A percentile compares a stretch with the other conserved stretches of the same genome.
Evolutionary conservation across 30 jellyfish, hydroid and myxozoan genomes (phyloP).

Genomic region (Catostylus mosaicus): DNA sequence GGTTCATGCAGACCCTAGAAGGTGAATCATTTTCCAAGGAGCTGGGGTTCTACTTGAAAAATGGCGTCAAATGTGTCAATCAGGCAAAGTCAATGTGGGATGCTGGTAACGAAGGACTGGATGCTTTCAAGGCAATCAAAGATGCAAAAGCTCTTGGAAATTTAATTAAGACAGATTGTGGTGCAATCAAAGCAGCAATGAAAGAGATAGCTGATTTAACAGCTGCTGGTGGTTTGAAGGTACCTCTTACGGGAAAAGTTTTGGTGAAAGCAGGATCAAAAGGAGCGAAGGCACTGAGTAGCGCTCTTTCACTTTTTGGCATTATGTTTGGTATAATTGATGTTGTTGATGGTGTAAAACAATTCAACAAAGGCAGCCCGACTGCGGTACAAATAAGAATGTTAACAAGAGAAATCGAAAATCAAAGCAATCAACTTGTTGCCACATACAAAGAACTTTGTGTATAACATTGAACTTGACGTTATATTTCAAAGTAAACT

Average conservation of each 20-base stretch:
- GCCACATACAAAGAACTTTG: constrained; percentile 22
- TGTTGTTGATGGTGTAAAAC: constrained; percentile 21
- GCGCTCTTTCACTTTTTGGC: constrained; percentile 8
- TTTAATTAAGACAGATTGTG: constrained; percentile 10
- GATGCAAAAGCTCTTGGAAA: constrained; percentile 21
- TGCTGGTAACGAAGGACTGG: constrained; percentile 8
- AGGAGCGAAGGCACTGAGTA: constrained; percentile 35
- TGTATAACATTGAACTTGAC: too few species aligned
- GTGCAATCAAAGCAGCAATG: constrained; percentile 26
- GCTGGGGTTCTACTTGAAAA: background rate
- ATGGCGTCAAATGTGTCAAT: background rate
- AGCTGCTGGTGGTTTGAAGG: constrained; percentile 52
- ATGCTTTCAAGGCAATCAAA: constrained; percentile 3
- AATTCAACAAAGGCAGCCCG: constrained; percentile 10
- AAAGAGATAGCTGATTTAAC: constrained; percentile 26
- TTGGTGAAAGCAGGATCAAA: constrained; percentile 16
- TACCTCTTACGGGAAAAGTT: constrained; percentile 31
- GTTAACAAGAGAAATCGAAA: constrained; percentile 2
- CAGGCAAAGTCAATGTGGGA: background rate
- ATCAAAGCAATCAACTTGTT: constrained; percentile 3
- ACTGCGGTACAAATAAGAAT: background rate
- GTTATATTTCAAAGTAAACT: too few species aligned
- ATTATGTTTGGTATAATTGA: constrained; percentile 33
- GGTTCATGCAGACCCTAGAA: background rate
- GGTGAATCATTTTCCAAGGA: background rate